Evolutionary conservation across 1,140 invertebrate genomes (phyloP), one percentile per base, ranked within the genome.

Genomic region (Neodiprion fabricii): DNA sequence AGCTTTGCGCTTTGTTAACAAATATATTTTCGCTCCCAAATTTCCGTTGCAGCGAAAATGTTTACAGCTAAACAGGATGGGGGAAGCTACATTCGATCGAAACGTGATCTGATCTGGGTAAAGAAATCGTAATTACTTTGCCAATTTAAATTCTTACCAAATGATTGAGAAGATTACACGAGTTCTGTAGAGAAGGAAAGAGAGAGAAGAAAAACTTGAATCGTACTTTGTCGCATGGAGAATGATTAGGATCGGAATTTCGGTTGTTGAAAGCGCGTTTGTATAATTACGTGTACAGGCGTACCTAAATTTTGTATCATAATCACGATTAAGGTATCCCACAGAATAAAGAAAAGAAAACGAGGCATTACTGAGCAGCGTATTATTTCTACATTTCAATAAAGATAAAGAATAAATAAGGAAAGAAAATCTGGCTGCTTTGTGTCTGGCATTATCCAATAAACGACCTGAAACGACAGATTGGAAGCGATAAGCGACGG

Each of bases 1-100:
- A 40, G 28, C 28, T 40, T 70, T 68, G 61, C 48, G 65, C 61
- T 72, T 80, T 71, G 72, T 67, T 53, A 2, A 0, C 40, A 11
- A 48, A 67, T 11, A 23, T 72, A 77, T 75, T 65, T 40, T 40
- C 28, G 5, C 28, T 40, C 28, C 5, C 28, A 40, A 40, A 40
- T 40, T 40, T 40, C 28, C 5, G 28, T 40, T 40, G 28, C 28
- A 40, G 28, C 28, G 28, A 3, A 3, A 40, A 40, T 40, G 0
- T 40, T 40, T 40, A 40, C 5, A 40, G 28, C 28, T 3, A 40
- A 40, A 5, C 28, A 40, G 1, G 28, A 40, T 40, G 28, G 28
- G 28, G 5, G 5, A 40, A 40, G 5, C 28, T 40, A 40, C 28
- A 40, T 40, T 40, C 28, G 28, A 40, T 21, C 17, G 17, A 21